phyloP scores from a whole-genome alignment of 2,797 vertebrate genomes.

The Brachymystax lenok region DNA sequence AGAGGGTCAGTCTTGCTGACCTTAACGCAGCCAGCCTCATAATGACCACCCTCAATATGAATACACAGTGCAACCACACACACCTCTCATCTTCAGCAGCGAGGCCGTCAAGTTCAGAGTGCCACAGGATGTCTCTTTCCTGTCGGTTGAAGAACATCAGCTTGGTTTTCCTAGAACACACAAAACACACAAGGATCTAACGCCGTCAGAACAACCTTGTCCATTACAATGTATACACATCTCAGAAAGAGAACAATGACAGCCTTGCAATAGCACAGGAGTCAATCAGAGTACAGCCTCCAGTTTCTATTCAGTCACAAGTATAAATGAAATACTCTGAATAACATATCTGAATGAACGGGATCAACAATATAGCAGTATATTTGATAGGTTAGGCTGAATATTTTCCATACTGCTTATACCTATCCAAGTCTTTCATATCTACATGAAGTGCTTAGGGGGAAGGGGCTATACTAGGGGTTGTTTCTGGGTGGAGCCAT shows the following conservation, averaged over 20 bases:
- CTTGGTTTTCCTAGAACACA: conserved; percentile 75
- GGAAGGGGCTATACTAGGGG: not conserved
- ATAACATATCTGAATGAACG: too few species aligned
- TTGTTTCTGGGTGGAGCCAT: not conserved
- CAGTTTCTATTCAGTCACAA: too few species aligned
- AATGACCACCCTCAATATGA: not conserved
- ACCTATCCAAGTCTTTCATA: not conserved
- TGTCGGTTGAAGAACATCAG: conserved; percentile 92
- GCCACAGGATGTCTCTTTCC: conserved; percentile 92
- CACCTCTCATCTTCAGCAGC: conserved; percentile 78
- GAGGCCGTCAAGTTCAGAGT: conserved; percentile 81
- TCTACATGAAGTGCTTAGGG: not conserved
- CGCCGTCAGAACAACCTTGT: not conserved
- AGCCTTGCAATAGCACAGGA: too few species aligned
- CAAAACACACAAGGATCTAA: not conserved
- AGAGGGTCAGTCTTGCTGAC: not conserved
- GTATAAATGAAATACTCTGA: too few species aligned
- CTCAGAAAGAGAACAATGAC: not conserved
- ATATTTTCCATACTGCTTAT: not conserved
- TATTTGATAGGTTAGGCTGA: too few species aligned
- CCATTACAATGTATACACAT: not conserved
- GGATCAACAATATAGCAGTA: too few species aligned
- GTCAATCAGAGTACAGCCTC: too few species aligned
- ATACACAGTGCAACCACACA: not conserved
- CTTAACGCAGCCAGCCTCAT: too few species aligned